phyloP scores from a whole-genome alignment of 2,113 vertebrate genomes.

The Phasianus colchicus region DNA sequence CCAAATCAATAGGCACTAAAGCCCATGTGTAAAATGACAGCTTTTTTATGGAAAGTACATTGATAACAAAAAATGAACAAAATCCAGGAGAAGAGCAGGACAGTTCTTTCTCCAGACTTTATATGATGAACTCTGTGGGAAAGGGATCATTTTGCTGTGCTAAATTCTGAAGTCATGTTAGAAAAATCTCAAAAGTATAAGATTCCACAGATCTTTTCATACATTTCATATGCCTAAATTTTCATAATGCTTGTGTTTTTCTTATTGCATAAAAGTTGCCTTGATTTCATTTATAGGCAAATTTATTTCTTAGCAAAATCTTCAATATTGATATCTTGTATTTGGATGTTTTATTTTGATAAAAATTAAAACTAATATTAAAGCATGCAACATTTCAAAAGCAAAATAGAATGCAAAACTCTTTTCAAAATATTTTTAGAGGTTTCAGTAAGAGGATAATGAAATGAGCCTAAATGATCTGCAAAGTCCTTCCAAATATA shows the following conservation, averaged over 20 bases:
- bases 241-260: background rate
- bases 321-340: background rate
- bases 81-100: background rate
- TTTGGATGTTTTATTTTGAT: background rate
- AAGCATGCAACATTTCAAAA: background rate
- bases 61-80: background rate
- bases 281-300: background rate
- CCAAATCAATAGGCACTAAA: background rate
- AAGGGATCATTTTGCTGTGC: background rate
- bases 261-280: background rate
- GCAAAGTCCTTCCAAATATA: background rate
- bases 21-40: background rate
- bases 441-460: background rate
- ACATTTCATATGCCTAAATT: background rate
- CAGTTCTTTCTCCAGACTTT: background rate
- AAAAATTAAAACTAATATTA: background rate
- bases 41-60: background rate
- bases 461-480: conserved; percentile 7
- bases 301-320: background rate
- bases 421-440: background rate
- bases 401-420: background rate
- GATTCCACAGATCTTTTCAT: background rate
- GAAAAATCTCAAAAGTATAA: background rate
- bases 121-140: background rate
- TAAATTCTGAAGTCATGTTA: background rate